These are phyloP conservation scores for Cerastoderma edule DNA, from an alignment of 2,888 invertebrate species.

Conservation along the genomic window DNA sequence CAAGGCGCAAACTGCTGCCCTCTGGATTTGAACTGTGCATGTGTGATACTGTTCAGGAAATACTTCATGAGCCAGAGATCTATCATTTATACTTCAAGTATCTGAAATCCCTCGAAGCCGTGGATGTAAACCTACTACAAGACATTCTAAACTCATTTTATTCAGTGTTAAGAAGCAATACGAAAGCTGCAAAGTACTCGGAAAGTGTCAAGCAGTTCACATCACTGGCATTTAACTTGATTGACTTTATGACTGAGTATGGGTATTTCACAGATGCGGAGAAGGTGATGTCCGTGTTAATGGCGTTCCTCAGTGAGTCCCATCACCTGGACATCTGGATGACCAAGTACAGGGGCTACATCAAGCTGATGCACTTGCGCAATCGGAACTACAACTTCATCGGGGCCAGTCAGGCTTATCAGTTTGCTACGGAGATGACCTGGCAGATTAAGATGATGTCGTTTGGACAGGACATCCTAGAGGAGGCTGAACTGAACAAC, in stretches of 20 bases:
- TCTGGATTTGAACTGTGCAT: conserved; percentile 78
- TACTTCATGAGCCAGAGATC: conserved; percentile 70
- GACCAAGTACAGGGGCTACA: conserved; percentile 73
- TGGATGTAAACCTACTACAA: conserved; percentile 68
- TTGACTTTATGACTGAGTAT: conserved; percentile 74
- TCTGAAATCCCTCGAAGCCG: conserved; percentile 65
- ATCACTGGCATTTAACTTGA: conserved; percentile 70
- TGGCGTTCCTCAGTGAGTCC: conserved; percentile 71
- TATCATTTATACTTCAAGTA: conserved; percentile 78
- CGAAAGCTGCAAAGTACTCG: conserved; percentile 61
- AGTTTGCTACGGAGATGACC: conserved; percentile 71
- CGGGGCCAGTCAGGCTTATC: conserved; percentile 71
- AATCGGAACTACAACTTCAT: conserved; percentile 74
- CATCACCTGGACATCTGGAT: conserved; percentile 75
- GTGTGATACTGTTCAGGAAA: conserved; percentile 75
- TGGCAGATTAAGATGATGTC: conserved; percentile 80
- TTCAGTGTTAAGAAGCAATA: conserved; percentile 68
- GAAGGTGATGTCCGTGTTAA: conserved; percentile 65
- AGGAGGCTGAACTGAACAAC: conserved; percentile 69
- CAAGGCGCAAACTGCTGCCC: conserved; percentile 72
- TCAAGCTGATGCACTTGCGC: conserved; percentile 75
- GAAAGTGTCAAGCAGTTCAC: conserved; percentile 73
- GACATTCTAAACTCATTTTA: conserved; percentile 71
- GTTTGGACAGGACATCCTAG: conserved; percentile 76
- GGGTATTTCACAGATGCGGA: conserved; percentile 72